Base-by-base conservation (phyloP, 2,113 vertebrate species). In the Cygnus atratus region DNA sequence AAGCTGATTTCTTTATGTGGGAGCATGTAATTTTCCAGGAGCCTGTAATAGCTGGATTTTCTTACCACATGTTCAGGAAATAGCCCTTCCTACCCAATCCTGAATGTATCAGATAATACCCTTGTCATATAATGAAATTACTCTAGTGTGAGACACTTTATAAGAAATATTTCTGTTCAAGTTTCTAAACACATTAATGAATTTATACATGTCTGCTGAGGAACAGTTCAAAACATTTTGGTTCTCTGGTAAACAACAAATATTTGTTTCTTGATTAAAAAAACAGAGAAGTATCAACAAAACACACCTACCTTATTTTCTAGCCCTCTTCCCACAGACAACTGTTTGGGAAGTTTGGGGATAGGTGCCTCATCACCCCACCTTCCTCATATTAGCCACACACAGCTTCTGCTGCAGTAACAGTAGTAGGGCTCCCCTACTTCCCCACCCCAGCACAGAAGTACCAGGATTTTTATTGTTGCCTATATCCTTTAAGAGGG, bases 31-130 rank as follows among this genome's bases (percentile, higher is more conserved):
- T 96, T 95, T 95, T 94, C 82, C 70, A 70, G 44, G 25, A 80
- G 93, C 73, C 84, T 81, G 77, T 84, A 96, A 96, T 87, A 88
- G 88, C 68, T 94, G 92, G 80, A 82, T 92, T 96, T 96, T 93
- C 95, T 87, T 92, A 93, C 80, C 93, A 90, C 86, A 87, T 94
- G 87, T 73, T 62, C 95, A 96, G 95, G 95, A 97, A 96, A 88
- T 90, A 93, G 71, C 86, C 74, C 95, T 96, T 96, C 93, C 93
- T 93, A 96, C 90, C 70, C 7, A 1, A 9, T 78, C 73, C 80
- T 92, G 80, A 87, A 66, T 61, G n/a, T 82, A 75, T 89, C 88
- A 73, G 73, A 84, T 96, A 95, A 90, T 95, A 65, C 35, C 21
- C 67, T 88, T 26, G 48, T 46, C 68, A 63, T 84, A 62, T 55